phyloP scores from a whole-genome alignment of 1,140 invertebrate genomes.

The Hylaeus anthracinus region DNA sequence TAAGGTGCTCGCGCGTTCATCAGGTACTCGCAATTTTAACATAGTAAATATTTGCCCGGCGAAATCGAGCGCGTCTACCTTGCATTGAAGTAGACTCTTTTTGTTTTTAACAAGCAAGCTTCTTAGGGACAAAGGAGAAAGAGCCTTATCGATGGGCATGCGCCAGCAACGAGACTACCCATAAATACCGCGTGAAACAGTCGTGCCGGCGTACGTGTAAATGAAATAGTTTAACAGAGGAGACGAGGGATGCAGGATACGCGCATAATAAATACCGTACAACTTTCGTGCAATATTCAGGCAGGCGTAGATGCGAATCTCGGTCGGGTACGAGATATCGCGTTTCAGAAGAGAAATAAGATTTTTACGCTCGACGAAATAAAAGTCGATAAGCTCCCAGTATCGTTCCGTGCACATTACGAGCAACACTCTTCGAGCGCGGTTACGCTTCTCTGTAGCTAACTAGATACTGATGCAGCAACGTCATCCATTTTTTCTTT shows the following conservation, averaged over 20 bases:
- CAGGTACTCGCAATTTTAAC: too few relatives aligned
- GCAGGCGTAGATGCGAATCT: conserved; percentile 16
- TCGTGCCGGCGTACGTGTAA: background rate
- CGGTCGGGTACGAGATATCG: conserved; percentile 24
- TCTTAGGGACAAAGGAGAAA: background rate
- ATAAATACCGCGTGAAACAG: background rate
- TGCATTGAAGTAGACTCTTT: too few relatives aligned
- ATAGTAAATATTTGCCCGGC: too few relatives aligned
- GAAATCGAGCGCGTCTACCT: too few relatives aligned
- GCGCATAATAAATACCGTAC: background rate
- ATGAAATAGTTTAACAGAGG: background rate
- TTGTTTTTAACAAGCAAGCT: too few relatives aligned
- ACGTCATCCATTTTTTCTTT: background rate
- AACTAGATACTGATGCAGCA: background rate
- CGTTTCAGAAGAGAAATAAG: conserved; percentile 15
- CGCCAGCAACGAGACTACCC: background rate
- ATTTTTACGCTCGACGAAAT: conserved; percentile 17
- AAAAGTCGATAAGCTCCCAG: conserved; percentile 21
- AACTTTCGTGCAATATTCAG: background rate
- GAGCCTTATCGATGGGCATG: background rate
- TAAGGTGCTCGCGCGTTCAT: background rate
- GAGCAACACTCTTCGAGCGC: background rate
- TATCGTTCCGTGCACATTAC: conserved; percentile 9
- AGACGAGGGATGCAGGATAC: background rate
- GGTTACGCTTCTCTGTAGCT: background rate